A percentile compares a stretch with the other conserved stretches of the same genome.
These are phyloP conservation scores for Hylomyscus alleni DNA, from an alignment of 2,797 vertebrate genomes.

Conservation along the genomic window DNA sequence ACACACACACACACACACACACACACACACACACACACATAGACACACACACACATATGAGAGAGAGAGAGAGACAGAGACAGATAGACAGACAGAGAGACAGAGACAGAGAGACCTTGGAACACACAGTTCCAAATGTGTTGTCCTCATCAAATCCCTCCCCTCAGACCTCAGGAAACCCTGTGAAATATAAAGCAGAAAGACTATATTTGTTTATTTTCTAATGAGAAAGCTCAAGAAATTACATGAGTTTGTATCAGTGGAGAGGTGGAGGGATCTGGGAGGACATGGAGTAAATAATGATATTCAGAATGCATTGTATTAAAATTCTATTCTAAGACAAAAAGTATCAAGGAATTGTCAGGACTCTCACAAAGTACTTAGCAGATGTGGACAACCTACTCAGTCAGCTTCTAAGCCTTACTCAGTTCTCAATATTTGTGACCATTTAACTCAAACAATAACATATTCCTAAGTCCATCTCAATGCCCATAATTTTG, in stretches of 20 bases:
- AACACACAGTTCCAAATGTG: neutral
- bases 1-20: too few species aligned
- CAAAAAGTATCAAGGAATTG: neutral
- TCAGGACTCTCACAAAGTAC: neutral
- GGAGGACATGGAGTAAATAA: neutral
- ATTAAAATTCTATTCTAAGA: neutral
- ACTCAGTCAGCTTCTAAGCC: neutral
- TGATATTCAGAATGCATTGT: neutral
- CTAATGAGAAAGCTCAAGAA: neutral
- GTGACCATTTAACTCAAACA: neutral
- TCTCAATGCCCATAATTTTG: neutral
- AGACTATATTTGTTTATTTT: neutral
- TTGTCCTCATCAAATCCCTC: neutral
- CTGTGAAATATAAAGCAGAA: neutral
- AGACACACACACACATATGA: too few species aligned
- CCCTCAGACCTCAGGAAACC: neutral
- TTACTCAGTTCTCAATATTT: neutral
- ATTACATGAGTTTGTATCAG: neutral
- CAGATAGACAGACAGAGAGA: too few species aligned
- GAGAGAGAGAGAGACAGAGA: too few species aligned
- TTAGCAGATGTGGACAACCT: rapidly evolving
- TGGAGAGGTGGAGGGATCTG: neutral
- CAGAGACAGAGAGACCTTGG: too few species aligned
- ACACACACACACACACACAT: neutral
- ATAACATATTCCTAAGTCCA: neutral